These are phyloP conservation scores for Cladorhizidae sp. DNA, from an alignment of 37 sponge, comb jelly and placozoan genomes.

Conservation along the genomic window DNA sequence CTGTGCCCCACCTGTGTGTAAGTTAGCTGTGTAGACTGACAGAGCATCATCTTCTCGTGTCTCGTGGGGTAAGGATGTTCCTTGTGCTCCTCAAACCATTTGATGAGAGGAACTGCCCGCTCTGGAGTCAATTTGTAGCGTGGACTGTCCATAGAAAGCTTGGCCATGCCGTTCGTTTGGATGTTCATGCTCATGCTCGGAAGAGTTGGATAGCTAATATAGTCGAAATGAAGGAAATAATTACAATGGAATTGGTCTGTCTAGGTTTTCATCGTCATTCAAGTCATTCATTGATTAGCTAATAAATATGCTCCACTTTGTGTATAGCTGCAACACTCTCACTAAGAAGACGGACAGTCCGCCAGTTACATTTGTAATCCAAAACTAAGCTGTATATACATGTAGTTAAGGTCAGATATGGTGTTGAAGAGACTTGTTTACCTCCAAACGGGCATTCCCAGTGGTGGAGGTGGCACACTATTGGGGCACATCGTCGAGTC, in stretches of 20 bases:
- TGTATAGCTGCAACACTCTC: too few relatives aligned
- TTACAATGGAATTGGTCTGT: too few relatives aligned
- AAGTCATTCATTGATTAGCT: too few relatives aligned
- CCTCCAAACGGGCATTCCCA: conserved; percentile 20
- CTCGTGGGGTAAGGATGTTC: conserved; percentile 87
- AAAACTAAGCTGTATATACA: too few relatives aligned
- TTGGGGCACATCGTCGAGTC: conserved; percentile 13
- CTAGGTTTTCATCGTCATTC: too few relatives aligned
- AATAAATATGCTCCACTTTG: too few relatives aligned
- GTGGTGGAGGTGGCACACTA: not conserved
- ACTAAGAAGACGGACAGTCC: too few relatives aligned
- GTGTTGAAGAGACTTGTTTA: too few relatives aligned
- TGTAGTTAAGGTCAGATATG: too few relatives aligned
- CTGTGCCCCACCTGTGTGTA: conserved; percentile 73
- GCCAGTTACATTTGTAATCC: too few relatives aligned
- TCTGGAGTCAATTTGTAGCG: conserved; percentile 86
- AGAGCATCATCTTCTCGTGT: conserved; percentile 79
- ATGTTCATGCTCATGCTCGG: conserved; percentile 9
- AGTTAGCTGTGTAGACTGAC: conserved; percentile 76
- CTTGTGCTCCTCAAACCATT: conserved; percentile 89
- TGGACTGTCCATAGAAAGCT: conserved; percentile 64
- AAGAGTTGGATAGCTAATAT: not conserved
- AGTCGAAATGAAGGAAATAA: not conserved
- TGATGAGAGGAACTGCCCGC: conserved; percentile 71
- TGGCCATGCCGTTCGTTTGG: not conserved